These are phyloP conservation scores for Aphelocoma californica DNA, from an alignment of 2,797 vertebrate species.

Conservation along the genomic window DNA sequence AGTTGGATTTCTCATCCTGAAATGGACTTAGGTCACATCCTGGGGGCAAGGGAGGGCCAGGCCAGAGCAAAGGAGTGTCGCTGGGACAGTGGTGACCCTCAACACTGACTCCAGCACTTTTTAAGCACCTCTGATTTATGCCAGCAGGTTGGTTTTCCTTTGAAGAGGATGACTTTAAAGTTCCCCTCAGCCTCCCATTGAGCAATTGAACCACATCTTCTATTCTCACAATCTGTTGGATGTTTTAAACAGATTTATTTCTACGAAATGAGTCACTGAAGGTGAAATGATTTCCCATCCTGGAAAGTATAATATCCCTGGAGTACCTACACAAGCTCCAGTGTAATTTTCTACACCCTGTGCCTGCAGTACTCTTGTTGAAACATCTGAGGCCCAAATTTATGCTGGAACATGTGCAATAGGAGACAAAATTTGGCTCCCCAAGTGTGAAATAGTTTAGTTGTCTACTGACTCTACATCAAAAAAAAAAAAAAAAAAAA, in stretches of 20 bases:
- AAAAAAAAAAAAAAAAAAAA: not conserved
- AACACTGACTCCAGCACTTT: not conserved
- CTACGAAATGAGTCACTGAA: not conserved
- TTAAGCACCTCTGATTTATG: not conserved
- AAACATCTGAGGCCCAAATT: constrained; percentile 38
- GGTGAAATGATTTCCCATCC: not conserved
- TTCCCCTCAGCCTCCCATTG: not conserved
- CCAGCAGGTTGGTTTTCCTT: not conserved
- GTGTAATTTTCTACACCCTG: not conserved
- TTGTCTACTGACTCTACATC: not conserved
- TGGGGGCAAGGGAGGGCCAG: not conserved
- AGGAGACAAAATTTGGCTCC: constrained; percentile 22
- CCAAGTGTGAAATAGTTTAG: constrained; percentile 20
- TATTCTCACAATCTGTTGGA: not conserved
- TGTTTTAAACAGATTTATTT: not conserved
- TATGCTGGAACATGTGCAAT: not conserved
- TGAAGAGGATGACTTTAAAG: not conserved
- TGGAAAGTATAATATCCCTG: not conserved
- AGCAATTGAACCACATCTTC: not conserved
- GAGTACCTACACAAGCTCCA: not conserved
- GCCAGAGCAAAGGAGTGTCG: not conserved
- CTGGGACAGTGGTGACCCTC: not conserved
- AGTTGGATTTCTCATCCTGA: not conserved
- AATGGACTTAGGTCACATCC: not conserved
- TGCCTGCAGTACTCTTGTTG: not conserved